Conservation (phyloP, 1,140 invertebrate species). For the Arctopsyche grandis region DNA sequence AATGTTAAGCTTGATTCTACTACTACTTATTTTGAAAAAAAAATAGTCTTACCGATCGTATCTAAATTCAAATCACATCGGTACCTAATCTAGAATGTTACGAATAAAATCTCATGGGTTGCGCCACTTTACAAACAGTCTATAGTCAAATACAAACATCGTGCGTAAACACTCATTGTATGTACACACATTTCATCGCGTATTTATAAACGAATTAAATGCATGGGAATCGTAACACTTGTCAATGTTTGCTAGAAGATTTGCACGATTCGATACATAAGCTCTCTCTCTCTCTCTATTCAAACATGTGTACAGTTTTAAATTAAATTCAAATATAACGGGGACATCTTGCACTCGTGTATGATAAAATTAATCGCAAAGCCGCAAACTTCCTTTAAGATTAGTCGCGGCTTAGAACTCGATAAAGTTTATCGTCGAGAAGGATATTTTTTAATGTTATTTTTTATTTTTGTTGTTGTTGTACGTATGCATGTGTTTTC, state of each 20-base stretch:
- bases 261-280: conserved; percentile 17
- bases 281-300: too few species aligned
- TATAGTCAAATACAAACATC: background rate
- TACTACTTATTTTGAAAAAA: too few species aligned
- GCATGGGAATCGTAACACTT: conserved; percentile 34
- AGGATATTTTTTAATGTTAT: background rate
- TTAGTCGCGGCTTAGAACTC: background rate
- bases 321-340: too few species aligned
- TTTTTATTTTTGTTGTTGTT: background rate
- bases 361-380: background rate
- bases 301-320: background rate
- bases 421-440: background rate
- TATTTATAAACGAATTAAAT: conserved; percentile 14
- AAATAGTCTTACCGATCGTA: too few species aligned
- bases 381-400: conserved; percentile 18
- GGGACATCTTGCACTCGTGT: too few species aligned
- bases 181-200: background rate
- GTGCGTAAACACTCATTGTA: background rate
- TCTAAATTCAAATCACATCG: too few species aligned
- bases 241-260: background rate
- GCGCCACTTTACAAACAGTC: background rate
- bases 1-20: too few species aligned
- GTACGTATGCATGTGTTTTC: background rate
- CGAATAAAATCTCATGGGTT: background rate
- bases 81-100: background rate